Evolutionary conservation across 2,797 vertebrate species (phyloP).

Genomic region (Neosilurus hyrtlii): DNA sequence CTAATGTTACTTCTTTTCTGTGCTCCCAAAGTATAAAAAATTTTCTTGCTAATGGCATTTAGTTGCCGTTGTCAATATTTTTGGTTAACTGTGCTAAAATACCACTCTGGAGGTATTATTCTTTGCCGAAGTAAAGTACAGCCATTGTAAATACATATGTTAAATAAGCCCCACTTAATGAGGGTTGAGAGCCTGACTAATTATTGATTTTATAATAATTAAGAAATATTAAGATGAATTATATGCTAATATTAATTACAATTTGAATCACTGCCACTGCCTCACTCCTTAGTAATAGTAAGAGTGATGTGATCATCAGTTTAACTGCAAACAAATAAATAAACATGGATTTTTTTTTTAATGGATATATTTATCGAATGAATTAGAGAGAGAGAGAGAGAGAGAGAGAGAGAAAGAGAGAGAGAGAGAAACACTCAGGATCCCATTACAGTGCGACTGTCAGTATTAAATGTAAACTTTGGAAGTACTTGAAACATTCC

Average conservation of each 20-base stretch:
- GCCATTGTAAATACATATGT: neutral
- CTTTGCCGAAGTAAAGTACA: neutral
- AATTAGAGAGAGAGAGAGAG: neutral
- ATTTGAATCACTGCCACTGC: neutral
- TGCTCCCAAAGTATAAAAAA: neutral
- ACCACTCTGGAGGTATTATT: neutral
- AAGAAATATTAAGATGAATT: neutral
- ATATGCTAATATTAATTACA: neutral
- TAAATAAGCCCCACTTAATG: neutral
- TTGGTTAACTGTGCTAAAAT: neutral
- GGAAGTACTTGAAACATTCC: neutral
- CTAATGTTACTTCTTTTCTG: neutral
- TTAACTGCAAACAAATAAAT: neutral
- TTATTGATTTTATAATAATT: neutral
- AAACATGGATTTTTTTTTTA: neutral
- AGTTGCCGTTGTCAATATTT: neutral
- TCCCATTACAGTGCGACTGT: too few species aligned
- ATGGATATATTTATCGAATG: too few species aligned
- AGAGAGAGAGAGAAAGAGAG: neutral
- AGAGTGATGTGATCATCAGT: neutral
- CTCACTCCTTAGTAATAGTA: neutral
- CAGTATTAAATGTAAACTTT: neutral
- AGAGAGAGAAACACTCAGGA: neutral
- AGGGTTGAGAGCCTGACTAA: neutral
- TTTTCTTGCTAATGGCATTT: neutral